Base-by-base conservation (phyloP, 2,888 invertebrate genomes). In the Pollenia amentaria region DNA sequence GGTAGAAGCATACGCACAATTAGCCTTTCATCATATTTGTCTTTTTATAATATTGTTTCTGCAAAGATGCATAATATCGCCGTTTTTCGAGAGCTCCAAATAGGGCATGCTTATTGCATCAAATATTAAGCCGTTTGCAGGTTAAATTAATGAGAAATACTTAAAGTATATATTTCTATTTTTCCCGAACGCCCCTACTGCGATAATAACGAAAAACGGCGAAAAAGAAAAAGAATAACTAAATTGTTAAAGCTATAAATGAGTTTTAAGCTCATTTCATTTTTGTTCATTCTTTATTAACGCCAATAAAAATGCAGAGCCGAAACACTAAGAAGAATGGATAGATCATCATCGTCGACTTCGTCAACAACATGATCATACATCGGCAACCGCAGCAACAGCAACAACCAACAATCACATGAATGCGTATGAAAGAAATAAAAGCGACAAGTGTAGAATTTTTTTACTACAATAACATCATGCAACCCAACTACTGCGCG, bases 391-490 rank as follows among this genome's bases (percentile, higher is more conserved):
- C 72, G 57, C 14, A 51, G 42, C 73, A 84, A n/a, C 70, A 77
- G 38, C n/a, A 29, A 29, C 29, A 29, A 29, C 12, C 55, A 73
- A 55, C 73, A 81, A 62, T 72, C 14, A 48, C 46, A 82, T 76
- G 75, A 60, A 55, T 81, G 62, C 46, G 76, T 60, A 64, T 51
- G 16, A 78, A 53, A 48, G 51, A 55, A 78, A 78, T 65, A 55
- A 29, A 60, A 84, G 79, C 84, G 78, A 84, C 78, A 79, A 84
- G 84, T 84, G 84, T 73, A 77, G 60, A 73, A 84, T 69, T 62
- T 1, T 29, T 73, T 84, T 78, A 29, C 42, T 6, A 57, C 53
- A 76, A 51, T 46, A 57, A 38, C 14, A 29, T 40, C 55, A 48
- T 67, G 78, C 29, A 67, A 65, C 21, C 29, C 46, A 11, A 18